phyloP scores from a whole-genome alignment of 2,797 vertebrate genomes.

The Anguilla marmorata region DNA sequence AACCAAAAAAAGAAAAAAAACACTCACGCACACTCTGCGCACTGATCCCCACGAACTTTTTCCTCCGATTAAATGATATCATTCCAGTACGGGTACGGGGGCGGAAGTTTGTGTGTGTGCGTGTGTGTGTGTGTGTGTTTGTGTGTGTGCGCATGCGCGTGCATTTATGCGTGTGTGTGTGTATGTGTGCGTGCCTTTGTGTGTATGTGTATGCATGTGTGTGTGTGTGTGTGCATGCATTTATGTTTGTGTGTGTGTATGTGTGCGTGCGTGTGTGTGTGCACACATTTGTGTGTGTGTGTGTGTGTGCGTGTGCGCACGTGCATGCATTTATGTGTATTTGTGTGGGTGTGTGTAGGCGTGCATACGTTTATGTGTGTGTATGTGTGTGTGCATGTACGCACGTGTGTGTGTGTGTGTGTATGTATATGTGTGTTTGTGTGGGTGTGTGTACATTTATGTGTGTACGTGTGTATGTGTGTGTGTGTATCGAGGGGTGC shows the following conservation, averaged over 20 bases:
- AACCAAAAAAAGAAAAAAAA: neutral
- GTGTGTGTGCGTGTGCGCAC: neutral
- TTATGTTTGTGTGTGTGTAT: neutral
- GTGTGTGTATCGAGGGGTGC: neutral
- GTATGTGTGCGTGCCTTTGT: neutral
- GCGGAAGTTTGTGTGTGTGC: neutral
- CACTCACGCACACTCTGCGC: constrained; percentile 40
- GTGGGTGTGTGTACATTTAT: too few relatives aligned
- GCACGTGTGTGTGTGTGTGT: neutral
- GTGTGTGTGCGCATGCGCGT: constrained; percentile 25
- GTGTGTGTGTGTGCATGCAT: neutral
- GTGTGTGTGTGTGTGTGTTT: constrained; percentile 20
- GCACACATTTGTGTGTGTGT: constrained; percentile 20
- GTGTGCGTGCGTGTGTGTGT: constrained; percentile 26
- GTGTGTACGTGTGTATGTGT: constrained; percentile 19
- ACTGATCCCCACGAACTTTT: constrained; percentile 76
- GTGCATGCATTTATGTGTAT: too few relatives aligned
- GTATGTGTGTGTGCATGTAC: neutral
- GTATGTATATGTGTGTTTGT: too few relatives aligned
- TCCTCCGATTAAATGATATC: constrained; percentile 74
- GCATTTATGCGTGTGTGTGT: neutral
- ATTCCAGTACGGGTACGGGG: constrained; percentile 45
- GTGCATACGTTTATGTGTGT: neutral
- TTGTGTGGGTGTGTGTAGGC: neutral
- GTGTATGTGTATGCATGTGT: neutral